Base-by-base conservation (phyloP, 2,888 invertebrate species). In the Acheta domesticus region DNA sequence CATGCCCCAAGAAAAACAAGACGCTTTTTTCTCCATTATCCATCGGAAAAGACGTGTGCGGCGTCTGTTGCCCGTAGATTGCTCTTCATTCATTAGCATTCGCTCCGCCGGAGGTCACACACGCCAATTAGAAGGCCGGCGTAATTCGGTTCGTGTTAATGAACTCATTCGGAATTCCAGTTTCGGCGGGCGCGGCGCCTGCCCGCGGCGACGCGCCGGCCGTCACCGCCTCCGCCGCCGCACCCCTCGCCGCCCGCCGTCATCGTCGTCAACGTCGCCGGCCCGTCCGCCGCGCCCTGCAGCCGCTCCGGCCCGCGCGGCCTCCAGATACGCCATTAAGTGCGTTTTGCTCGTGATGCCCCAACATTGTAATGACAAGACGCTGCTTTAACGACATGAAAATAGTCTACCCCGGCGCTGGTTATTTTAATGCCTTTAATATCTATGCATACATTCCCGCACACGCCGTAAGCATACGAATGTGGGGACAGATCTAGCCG, bases 291-390 rank as follows among this genome's bases (percentile, higher is more conserved):
- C 62, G 16, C 62, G 62, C 62, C 62, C 62, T 62, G 16, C 62
- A 19, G 62, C 62, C 62, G 62, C 62, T 11, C 62, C 62, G 14
- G 14, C n/a, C 14, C 62, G 36, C 36, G 36, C 36, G 16, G n/a
- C 62, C 62, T 62, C 62, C 62, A 62, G 62, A 62, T 62, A 62
- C n/a, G 16, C 62, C 62, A 62, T 62, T 62, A 62, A 62, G 62
- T 62, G n/a, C n/a, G 16, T 62, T 62, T 62, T 62, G 62, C 62
- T 62, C 62, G 62, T 62, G 62, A 62, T 19, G 62, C 62, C 62
- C 14, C 62, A 62, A 62, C 62, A 62, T 62, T 62, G 62, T 62
- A 62, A 62, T 62, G 62, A 62, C n/a, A 62, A 62, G 62, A 62
- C 62, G 62, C 62, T 14, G 62, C n/a, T n/a, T 62, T n/a, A 62